Percentiles rank a stretch among this genome's conserved stretches.
Evolutionary conservation across 2,888 invertebrate species (phyloP).

Genomic region (Heliconius hortense): DNA sequence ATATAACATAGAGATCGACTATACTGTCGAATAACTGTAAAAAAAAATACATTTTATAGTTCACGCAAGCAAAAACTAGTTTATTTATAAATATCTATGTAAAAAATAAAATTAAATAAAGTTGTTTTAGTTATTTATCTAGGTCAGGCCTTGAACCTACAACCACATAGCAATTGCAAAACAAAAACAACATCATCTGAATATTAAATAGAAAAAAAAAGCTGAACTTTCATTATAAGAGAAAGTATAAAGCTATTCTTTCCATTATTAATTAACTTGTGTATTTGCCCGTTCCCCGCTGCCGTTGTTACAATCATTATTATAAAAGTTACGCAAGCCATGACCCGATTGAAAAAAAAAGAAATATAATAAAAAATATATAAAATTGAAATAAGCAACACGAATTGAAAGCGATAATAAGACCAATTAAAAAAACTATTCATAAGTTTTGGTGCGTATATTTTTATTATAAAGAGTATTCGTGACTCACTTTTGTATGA

Average conservation of each 20-base stretch:
- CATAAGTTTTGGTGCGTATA: background rate
- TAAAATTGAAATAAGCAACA: background rate
- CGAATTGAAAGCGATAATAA: background rate
- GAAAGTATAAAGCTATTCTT: slow-evolving; percentile 21
- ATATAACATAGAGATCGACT: too few relatives aligned
- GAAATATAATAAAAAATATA: background rate
- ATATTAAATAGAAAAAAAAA: slow-evolving; percentile 4
- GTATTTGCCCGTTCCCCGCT: slow-evolving; percentile 18
- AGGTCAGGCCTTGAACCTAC: background rate
- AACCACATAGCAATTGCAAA: background rate
- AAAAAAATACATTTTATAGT: too few relatives aligned
- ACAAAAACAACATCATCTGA: background rate
- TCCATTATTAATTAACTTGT: slow-evolving; percentile 22
- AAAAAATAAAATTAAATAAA: background rate
- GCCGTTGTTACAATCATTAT: slow-evolving; percentile 21
- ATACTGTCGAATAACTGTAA: too few relatives aligned
- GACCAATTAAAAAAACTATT: background rate
- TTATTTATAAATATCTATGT: background rate
- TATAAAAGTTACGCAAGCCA: slow-evolving; percentile 12
- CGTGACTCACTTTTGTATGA: background rate
- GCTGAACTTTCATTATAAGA: slow-evolving; percentile 5
- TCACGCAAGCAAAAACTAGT: background rate
- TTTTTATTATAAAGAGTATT: background rate
- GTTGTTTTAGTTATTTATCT: background rate
- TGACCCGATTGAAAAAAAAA: slow-evolving; percentile 9